A percentile compares a stretch with the other conserved stretches of the same genome.
phyloP scores from a whole-genome alignment of 2,888 invertebrate genomes.

The Mimas tiliae region DNA sequence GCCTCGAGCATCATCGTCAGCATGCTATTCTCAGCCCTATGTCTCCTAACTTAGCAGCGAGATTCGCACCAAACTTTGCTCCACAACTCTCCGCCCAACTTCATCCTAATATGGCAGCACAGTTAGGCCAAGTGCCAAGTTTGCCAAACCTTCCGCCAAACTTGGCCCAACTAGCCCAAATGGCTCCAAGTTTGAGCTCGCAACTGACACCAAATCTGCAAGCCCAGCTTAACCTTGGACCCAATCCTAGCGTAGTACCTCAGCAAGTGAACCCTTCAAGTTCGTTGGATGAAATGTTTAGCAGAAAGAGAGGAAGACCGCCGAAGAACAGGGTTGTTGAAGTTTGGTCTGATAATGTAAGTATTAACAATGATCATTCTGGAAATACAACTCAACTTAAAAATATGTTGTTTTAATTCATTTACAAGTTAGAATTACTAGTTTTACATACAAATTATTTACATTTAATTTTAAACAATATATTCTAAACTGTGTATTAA shows the following conservation, averaged over 20 bases:
- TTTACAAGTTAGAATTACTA: neutral
- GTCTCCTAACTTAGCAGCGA: constrained; percentile 83
- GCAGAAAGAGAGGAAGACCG: constrained; percentile 96
- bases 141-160: constrained; percentile 73
- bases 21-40: constrained; percentile 89
- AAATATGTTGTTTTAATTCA: neutral
- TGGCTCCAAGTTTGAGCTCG: constrained; percentile 74
- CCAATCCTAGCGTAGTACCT: constrained; percentile 65
- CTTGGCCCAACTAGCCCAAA: constrained; percentile 77
- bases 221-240: constrained; percentile 72
- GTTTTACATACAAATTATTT: neutral
- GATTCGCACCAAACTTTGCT: constrained; percentile 84
- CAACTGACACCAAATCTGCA: constrained; percentile 75
- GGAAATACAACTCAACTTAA: neutral
- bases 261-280: constrained; percentile 84
- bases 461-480: too few species aligned
- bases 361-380: constrained; percentile 50
- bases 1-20: constrained; percentile 94
- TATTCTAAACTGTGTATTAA: constrained; percentile 1
- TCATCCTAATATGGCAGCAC: constrained; percentile 80
- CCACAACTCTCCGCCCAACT: constrained; percentile 76
- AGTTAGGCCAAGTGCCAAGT: constrained; percentile 73
- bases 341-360: constrained; percentile 93
- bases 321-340: constrained; percentile 97
- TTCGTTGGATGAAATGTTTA: constrained; percentile 95